Conservation (phyloP, 2,888 invertebrate species). For the Limnephilus rhombicus region DNA sequence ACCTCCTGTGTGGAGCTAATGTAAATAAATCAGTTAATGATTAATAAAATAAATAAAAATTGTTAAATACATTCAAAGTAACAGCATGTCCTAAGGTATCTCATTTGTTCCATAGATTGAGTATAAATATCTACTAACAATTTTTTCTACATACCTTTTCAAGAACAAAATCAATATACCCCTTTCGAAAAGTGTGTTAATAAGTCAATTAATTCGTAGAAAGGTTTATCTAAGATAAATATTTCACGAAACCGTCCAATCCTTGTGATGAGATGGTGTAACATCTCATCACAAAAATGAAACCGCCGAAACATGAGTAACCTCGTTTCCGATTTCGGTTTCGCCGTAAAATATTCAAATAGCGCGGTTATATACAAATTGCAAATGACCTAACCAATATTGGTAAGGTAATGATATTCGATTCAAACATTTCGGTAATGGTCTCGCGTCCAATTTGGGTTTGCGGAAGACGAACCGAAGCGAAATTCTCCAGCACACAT, state of each 20-base stretch:
- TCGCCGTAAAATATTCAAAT: not conserved
- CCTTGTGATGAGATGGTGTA: not conserved
- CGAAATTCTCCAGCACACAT: not conserved
- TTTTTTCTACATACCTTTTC: too few species aligned
- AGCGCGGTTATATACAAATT: not conserved
- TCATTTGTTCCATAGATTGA: too few species aligned
- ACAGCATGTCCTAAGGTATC: too few species aligned
- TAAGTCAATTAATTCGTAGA: too few species aligned
- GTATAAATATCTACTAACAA: too few species aligned
- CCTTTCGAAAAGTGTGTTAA: too few species aligned
- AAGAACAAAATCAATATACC: too few species aligned
- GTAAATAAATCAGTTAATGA: too few species aligned
- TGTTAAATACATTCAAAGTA: too few species aligned
- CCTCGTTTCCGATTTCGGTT: not conserved
- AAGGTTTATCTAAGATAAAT: not conserved
- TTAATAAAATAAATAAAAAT: too few species aligned
- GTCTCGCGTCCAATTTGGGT: not conserved
- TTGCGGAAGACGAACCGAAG: not conserved
- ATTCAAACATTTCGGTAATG: not conserved
- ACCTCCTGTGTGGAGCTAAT: too few species aligned
- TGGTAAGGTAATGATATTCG: not conserved
- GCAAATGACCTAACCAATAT: not conserved
- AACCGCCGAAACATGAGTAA: not conserved
- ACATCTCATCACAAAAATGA: not conserved
- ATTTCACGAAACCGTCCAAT: not conserved